Base-by-base conservation (phyloP, 2,888 invertebrate genomes). In the Metacarcinus magister region DNA sequence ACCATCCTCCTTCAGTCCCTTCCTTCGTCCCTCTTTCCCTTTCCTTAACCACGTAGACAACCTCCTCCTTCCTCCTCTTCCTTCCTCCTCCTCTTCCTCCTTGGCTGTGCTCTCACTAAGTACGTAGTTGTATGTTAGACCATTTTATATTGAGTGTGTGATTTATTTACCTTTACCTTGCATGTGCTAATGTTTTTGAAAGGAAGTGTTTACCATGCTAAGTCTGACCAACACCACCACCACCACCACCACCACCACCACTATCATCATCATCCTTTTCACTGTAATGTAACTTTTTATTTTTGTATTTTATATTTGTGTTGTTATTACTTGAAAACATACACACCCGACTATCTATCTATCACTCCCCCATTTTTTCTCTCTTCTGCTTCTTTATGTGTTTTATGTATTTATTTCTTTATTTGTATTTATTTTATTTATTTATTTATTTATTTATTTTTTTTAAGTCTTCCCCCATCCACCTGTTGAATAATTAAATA, bases 401-500 rank as follows among this genome's bases (percentile, higher is more conserved):
- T 60, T 19, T 75, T n/a, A 4, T 67, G 43, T 75, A 43, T 75
- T 43, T 60, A 39, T 10, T 46, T 28, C 2, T 46, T 48, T 4
- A 4, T 91, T 13, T 91, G 28, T 48, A 19, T 39, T 60, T n/a
- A 8, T 32, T 44, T 44, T 60, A 5, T 67, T 32, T 60, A 13
- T 89, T 23, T 39, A 5, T 87, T 75, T 75, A 2, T 19, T 54
- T 54, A 10, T 54, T 7, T 32, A 32, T 87, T 0, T 13, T 32
- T 32, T 32, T 32, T 32, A 10, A 39, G 5, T 67, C 23, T 23
- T 23, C 0, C 23, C 19, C 87, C 39, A 89, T 46, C 92, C 75
- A 43, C 43, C 92, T 94, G 82, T 96, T 82, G 39, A 60, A 92
- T 94, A 82, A 96, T 92, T 89, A 39, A 94, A 60, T 93, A 95